Conservation (phyloP, 2,113 vertebrate genomes). For the Neotragus pygmaeus region DNA sequence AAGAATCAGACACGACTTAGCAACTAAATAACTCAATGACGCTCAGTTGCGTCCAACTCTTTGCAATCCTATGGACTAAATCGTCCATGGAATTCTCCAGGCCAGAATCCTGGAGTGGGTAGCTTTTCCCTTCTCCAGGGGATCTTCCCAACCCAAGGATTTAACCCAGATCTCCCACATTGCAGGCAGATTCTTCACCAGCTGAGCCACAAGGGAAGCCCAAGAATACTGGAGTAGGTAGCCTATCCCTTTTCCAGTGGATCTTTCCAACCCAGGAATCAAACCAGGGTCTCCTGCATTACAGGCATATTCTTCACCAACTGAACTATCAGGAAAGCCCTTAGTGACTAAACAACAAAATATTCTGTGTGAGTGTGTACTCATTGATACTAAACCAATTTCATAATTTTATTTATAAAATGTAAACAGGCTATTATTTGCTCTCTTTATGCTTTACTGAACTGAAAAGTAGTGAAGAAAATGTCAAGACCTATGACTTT, state of each 20-base stretch:
- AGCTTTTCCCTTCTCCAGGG: not conserved
- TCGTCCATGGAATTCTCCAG: not conserved
- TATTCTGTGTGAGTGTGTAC: not conserved
- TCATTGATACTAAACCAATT: not conserved
- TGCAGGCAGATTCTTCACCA: not conserved
- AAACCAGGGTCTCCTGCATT: not conserved
- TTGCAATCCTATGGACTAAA: not conserved
- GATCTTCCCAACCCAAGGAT: not conserved
- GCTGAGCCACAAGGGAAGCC: not conserved
- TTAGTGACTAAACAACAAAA: not conserved
- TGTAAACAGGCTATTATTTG: not conserved
- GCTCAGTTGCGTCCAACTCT: fast-evolving
- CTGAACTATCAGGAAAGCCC: not conserved
- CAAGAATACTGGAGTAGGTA: not conserved
- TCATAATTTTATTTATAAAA: not conserved
- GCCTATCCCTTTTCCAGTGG: not conserved
- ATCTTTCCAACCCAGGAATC: not conserved
- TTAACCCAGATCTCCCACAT: not conserved
- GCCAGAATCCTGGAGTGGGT: not conserved
- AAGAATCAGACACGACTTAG: not conserved
- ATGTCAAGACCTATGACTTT: not conserved
- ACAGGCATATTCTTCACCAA: not conserved
- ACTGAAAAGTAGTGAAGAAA: not conserved
- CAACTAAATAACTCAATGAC: not conserved
- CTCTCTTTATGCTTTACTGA: not conserved